Base-by-base conservation (phyloP, 2,888 invertebrate genomes). In the Agrotis clavis region DNA sequence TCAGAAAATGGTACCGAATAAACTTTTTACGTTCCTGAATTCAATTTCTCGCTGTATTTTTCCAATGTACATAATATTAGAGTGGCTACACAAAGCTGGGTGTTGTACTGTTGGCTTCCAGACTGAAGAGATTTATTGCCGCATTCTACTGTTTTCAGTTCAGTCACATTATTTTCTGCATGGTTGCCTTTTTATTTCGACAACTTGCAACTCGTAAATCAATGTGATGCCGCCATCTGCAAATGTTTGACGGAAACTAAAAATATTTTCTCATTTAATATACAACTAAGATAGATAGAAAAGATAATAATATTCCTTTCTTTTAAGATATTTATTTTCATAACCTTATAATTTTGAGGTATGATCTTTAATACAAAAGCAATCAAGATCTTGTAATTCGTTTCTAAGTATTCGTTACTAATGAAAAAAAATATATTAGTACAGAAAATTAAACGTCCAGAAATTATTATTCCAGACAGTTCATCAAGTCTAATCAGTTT, bases 91-190 rank as follows among this genome's bases (percentile, higher is more conserved):
- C 51, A 61, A 67, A 65, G 48, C 45, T 7, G 25, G 47, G 30
- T 68, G 48, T 48, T 64, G 64, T 45, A 13, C 71, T 35, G 57
- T 67, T 73, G 35, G 61, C 70, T 19, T 30, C n/a, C 59, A 70
- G 67, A 67, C 67, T 61, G 59, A 56, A 30, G 56, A 68, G 75
- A 82, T 73, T 82, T 82, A 79, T 79, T 68, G 57, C 59, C 63
- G 60, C 63, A 56, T 75, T 73, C 61, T 41, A 45, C 25, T 71
- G 70, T 69, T 77, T 80, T 71, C 64, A 11, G 59, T 71, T 35
- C 51, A 50, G 48, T 73, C 48, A 54, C 63, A 70, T 53, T 74
- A 61, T 74, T 79, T 77, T 75, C 66, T 61, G 68, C 67, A 62
- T 62, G 59, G 61, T 47, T 62, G 72, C 61, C 61, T 59, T 75